Evolutionary conservation across 2,888 invertebrate genomes (phyloP).

Genomic region (Lepidochrysops patricia): DNA sequence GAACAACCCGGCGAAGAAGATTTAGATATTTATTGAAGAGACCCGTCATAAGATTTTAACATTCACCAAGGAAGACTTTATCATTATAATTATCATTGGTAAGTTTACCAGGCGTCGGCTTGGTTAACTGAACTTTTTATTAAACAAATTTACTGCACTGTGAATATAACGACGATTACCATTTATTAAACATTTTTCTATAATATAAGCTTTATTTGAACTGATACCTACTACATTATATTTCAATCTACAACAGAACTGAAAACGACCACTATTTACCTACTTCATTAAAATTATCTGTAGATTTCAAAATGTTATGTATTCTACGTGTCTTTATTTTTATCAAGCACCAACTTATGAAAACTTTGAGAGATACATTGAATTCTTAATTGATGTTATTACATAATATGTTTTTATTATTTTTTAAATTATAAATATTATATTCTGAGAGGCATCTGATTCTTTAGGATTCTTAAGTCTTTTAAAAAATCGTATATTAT

Average conservation of each 20-base stretch:
- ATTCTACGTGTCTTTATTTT: background rate
- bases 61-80: constrained; percentile 3
- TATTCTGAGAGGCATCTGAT: too few species aligned
- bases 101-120: constrained; percentile 4
- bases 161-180: background rate
- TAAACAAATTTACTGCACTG: background rate
- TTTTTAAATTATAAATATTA: too few species aligned
- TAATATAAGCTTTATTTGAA: background rate
- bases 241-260: background rate
- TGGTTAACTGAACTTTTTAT: constrained; percentile 7
- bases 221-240: background rate
- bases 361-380: background rate
- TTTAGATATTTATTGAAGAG: background rate
- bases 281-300: background rate
- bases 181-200: background rate
- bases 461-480: too few species aligned
- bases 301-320: background rate
- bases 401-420: too few species aligned
- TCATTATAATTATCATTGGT: constrained; percentile 1
- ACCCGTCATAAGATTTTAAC: background rate
- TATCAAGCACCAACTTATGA: background rate
- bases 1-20: constrained; percentile 4
- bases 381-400: background rate
- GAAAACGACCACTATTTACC: background rate
- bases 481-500: too few species aligned